Base-by-base conservation (phyloP, 64 coral and sea anemone species). In the Actinia tenebrosa region DNA sequence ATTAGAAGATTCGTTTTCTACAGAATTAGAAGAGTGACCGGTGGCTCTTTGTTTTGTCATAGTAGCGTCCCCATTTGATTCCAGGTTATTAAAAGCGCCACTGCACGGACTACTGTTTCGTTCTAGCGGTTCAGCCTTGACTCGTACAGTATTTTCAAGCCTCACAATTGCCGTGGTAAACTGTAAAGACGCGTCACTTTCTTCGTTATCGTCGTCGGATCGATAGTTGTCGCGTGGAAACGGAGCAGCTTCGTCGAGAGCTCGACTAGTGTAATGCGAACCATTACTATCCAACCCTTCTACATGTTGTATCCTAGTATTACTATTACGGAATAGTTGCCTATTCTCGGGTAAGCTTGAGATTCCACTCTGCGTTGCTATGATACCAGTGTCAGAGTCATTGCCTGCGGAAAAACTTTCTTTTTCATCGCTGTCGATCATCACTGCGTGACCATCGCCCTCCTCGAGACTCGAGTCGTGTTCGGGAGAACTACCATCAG, bases 121-220 rank as follows among this genome's bases (percentile, higher is more conserved):
- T 53, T 92, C 90, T 54, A 54, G 80, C n/a, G 90, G 90, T 45
- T 92, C 90, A 82, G 90, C 78, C 58, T 92, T 92, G 30, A 92
- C 80, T 52, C 80, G 79, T 45, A 92, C 86, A 26, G 85, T 92
- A 78, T 82, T 92, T 59, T 69, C 77, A 22, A 92, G 52, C 27
- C 86, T 19, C n/a, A 92, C 90, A 60, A 92, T 83, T 79, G 90
- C 77, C 2, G 84, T 81, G 55, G 83, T 56, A 64, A 53, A 85
- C 56, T 85, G 83, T 83, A 83, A 52, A 19, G 43, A 22, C 10
- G 83, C 14, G 83, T 85, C 53, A 22, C 25, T 64, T n/a, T 44
- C 60, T 19, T 85, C 83, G 16, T 58, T 61, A 0, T 64, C 60
- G 3, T 64, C 53, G 30, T 64, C 56, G 23, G 83, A 85, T 43